Conservation (phyloP, 2,888 invertebrate species). For the Phengaris arion region DNA sequence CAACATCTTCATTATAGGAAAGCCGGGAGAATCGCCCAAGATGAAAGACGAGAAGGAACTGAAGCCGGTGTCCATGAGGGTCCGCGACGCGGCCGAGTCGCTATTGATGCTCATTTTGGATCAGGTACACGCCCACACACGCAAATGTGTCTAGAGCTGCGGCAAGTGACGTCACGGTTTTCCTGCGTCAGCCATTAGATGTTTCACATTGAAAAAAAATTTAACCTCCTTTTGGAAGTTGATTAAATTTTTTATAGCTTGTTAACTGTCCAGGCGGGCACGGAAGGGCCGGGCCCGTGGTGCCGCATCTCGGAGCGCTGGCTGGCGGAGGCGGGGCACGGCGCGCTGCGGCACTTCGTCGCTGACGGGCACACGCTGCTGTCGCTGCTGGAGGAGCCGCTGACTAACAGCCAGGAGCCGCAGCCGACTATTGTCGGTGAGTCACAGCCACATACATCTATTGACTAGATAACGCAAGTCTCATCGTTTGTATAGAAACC, state of each 20-base stretch:
- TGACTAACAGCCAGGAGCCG: conserved; percentile 95
- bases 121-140: conserved; percentile 77
- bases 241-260: no score
- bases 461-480: no score
- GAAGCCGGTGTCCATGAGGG: conserved; percentile 98
- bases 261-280: conserved; percentile 32
- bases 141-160: neutral
- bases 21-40: conserved; percentile 92
- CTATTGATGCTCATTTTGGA: conserved; percentile 94
- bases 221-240: no score
- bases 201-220: no score
- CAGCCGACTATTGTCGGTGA: conserved; percentile 90
- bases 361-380: conserved; percentile 94
- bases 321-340: conserved; percentile 82
- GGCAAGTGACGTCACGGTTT: no score
- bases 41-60: conserved; percentile 97
- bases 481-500: no score
- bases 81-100: conserved; percentile 97
- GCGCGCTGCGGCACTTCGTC: conserved; percentile 85
- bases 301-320: conserved; percentile 94
- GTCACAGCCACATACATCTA: conserved; percentile 30
- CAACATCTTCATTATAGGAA: conserved; percentile 59
- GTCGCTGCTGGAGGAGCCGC: conserved; percentile 93
- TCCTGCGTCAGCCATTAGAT: no score
- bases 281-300: conserved; percentile 80